Percentiles rank a stretch among this genome's conserved stretches.
Evolutionary conservation across 1,140 invertebrate genomes (phyloP).

Genomic region (Aethina tumida): DNA sequence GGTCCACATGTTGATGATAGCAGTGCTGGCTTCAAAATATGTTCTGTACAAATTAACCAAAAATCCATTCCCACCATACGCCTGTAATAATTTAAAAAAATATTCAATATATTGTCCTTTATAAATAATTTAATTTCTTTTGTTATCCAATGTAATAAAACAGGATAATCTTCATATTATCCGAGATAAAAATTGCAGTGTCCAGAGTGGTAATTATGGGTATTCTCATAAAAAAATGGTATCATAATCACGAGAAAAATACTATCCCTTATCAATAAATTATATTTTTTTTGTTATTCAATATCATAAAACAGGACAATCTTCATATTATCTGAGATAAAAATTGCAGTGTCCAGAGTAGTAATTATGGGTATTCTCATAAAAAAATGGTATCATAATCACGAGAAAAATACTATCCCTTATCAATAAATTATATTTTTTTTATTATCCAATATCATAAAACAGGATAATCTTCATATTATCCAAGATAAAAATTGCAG

Average conservation of each 20-base stretch:
- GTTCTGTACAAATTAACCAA: conserved; percentile 60
- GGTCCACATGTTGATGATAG: conserved; percentile 74
- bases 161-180: not conserved
- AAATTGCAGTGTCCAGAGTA: not conserved
- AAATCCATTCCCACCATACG: conserved; percentile 72
- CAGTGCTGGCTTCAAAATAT: conserved; percentile 66
- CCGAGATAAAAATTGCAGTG: not conserved
- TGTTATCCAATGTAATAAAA: not conserved
- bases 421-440: too few species aligned
- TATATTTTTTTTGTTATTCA: conserved; percentile 1
- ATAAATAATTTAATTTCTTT: too few species aligned
- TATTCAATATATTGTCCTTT: too few species aligned
- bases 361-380: too few species aligned
- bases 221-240: too few species aligned
- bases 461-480: not conserved
- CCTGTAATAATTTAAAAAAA: conserved; percentile 40
- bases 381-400: too few species aligned
- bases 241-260: too few species aligned
- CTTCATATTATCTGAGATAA: not conserved
- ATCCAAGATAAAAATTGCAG: not conserved
- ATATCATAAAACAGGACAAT: not conserved
- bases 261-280: too few species aligned
- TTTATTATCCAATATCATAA: not conserved
- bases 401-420: too few species aligned
- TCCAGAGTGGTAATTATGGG: too few species aligned